Percentiles rank a stretch among this genome's conserved stretches.
Conservation (phyloP, 2,888 invertebrate genomes). For the Chouioia cunea region DNA sequence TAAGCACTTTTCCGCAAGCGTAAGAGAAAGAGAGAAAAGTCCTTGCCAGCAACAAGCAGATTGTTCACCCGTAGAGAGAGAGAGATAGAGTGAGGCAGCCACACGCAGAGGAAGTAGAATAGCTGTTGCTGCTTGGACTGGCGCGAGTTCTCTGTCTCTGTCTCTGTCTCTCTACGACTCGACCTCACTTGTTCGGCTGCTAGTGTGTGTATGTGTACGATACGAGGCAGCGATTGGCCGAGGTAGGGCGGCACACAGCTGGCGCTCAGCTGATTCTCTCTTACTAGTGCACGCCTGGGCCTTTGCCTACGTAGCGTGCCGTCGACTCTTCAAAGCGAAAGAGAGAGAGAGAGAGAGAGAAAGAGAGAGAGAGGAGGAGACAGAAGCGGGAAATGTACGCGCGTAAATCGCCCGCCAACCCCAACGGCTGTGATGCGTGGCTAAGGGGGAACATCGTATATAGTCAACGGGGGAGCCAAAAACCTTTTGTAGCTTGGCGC, state of each 20-base stretch:
- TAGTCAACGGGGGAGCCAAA: no score
- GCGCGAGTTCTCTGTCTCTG: no score
- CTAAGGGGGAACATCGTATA: no score
- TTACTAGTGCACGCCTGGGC: conserved; percentile 41
- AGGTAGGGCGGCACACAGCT: conserved; percentile 59
- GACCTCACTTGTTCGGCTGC: no score
- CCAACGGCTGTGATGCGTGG: conserved; percentile 13
- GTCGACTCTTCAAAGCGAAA: neutral
- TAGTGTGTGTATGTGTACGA: no score
- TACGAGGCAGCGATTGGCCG: conserved; percentile 55
- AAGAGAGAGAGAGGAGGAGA: neutral
- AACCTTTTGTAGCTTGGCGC: conserved; percentile 30
- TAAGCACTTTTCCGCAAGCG: no score
- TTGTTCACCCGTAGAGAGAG: neutral
- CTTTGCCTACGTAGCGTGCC: conserved; percentile 20
- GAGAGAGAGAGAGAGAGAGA: neutral
- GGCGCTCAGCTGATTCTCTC: conserved; percentile 66
- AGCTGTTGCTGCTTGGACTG: no score
- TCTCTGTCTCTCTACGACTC: no score
- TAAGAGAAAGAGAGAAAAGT: no score
- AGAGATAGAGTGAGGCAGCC: neutral
- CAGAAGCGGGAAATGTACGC: conserved; percentile 65
- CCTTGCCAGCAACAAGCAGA: no score
- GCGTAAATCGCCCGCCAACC: conserved; percentile 58
- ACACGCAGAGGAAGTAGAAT: neutral